Conservation (phyloP, 2,797 vertebrate genomes). For the Hybognathus amarus region DNA sequence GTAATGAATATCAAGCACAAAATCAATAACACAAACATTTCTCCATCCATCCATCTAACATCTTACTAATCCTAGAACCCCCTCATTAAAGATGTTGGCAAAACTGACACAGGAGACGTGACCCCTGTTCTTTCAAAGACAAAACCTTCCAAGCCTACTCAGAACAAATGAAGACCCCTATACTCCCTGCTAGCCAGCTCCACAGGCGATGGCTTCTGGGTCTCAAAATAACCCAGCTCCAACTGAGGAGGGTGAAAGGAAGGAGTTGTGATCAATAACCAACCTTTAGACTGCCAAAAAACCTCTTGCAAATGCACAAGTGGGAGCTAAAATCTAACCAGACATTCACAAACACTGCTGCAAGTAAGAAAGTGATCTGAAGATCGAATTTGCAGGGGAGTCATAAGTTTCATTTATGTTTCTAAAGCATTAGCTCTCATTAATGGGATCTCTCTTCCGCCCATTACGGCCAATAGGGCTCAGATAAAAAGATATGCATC, state of each 20-base stretch:
- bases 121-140: constrained; percentile 36
- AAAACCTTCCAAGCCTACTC: constrained; percentile 44
- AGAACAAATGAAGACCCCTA: constrained; percentile 39
- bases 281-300: constrained; percentile 37
- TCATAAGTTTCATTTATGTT: constrained; percentile 37
- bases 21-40: neutral
- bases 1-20: neutral
- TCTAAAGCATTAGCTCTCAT: constrained; percentile 19
- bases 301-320: constrained; percentile 12
- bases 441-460: constrained; percentile 24
- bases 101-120: constrained; percentile 19
- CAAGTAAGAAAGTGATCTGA: neutral
- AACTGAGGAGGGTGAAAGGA: constrained; percentile 28
- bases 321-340: constrained; percentile 7
- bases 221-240: constrained; percentile 54
- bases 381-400: constrained; percentile 24
- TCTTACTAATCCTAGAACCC: neutral
- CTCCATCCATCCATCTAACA: constrained; percentile 4
- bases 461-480: constrained; percentile 10
- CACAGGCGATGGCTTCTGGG: constrained; percentile 42
- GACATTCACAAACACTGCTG: constrained; percentile 15
- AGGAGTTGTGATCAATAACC: constrained; percentile 49
- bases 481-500: constrained; percentile 39
- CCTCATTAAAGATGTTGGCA: constrained; percentile 41
- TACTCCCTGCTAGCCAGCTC: constrained; percentile 31